Base-by-base conservation (phyloP, 2,888 invertebrate species). In the Cheilosia impressa region DNA sequence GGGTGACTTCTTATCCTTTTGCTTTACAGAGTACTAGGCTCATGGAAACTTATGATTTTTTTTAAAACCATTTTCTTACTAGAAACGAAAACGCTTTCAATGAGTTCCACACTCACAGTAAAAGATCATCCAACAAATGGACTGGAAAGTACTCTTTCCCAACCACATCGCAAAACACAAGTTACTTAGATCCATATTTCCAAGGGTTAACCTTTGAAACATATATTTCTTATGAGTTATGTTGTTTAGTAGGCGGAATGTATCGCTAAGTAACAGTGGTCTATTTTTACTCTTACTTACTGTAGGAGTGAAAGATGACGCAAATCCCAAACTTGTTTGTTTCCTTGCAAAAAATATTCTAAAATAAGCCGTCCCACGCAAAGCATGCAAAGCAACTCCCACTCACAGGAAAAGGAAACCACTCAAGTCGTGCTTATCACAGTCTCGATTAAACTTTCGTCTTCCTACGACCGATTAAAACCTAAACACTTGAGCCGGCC, bases 401-500 rank as follows among this genome's bases (percentile, higher is more conserved):
- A 41, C 53, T 41, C 31, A 53, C 19, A 43, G 15, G 45, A n/a
- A 57, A 45, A 19, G 9, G 41, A 63, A 43, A 47, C 31, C 55
- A 17, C 10, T n/a, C 3, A 24, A 60, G 50, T 43, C 38, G 55
- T 63, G 50, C 57, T 58, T 50, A n/a, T 6, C 57, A 10, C 47
- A 52, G 58, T 41, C 60, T 53, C 71, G 60, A 41, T 24, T 38
- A 27, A 58, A 71, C 45, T 57, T 68, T 66, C 66, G 22, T 73
- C 19, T 57, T 62, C 66, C 62, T 68, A 62, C 72, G 66, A 68
- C 66, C 83, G 73, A 83, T 83, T 79, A 75, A 83, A 83, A 84
- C 75, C 79, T 75, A 75, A 83, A 78, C 68, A 73, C 77, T 83
- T 77, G 62, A 68, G 77, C 63, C 71, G 73, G 50, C 68, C 41